Conservation (phyloP, 2,113 vertebrate species). For the Merops nubicus region DNA sequence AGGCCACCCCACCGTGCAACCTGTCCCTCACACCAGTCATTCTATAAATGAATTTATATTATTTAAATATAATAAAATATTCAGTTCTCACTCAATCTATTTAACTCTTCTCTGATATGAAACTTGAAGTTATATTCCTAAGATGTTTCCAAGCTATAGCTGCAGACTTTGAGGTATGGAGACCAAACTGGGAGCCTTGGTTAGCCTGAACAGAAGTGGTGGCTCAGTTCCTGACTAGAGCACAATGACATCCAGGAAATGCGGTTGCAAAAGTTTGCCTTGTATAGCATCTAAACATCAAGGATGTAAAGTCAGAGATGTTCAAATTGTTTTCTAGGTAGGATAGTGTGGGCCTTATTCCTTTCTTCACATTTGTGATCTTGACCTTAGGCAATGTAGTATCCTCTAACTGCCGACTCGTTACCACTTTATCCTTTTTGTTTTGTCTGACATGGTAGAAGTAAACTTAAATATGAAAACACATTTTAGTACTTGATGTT, state of each 20-base stretch:
- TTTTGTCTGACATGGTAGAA: background rate
- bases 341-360: background rate
- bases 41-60: too few species aligned
- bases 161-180: background rate
- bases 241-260: background rate
- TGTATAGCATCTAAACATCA: background rate
- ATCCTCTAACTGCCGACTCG: background rate
- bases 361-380: accelerated
- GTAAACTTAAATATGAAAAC: background rate
- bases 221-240: accelerated
- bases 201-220: background rate
- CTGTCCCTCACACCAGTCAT: accelerated
- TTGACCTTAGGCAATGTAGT: background rate
- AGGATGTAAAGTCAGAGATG: background rate
- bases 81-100: background rate
- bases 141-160: background rate
- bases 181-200: background rate
- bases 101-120: background rate
- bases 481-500: background rate
- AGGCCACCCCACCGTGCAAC: accelerated
- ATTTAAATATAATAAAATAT: background rate
- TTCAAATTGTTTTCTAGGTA: background rate
- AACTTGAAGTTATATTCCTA: background rate
- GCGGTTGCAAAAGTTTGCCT: background rate
- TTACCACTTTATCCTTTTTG: background rate